A percentile compares a stretch with the other conserved stretches of the same genome.
Evolutionary conservation across 2,113 vertebrate species (phyloP).

Genomic region (Sapajus apella): DNA sequence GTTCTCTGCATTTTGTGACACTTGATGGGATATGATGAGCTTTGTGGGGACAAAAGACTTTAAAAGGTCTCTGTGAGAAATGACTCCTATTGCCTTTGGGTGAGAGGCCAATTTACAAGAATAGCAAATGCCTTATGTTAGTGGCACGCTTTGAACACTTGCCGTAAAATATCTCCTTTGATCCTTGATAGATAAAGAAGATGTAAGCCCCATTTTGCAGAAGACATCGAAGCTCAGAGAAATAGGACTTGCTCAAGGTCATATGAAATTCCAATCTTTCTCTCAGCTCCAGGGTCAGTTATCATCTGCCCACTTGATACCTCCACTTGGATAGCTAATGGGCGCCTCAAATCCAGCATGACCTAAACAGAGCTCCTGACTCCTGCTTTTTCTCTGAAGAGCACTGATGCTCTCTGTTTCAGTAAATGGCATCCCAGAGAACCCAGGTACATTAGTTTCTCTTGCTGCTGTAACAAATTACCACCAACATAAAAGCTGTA

Average conservation of each 20-base stretch:
- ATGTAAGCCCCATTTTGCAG: background rate
- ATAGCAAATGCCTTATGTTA: slow-evolving; percentile 28
- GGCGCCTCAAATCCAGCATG: background rate
- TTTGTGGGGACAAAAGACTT: slow-evolving; percentile 7
- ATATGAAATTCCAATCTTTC: background rate
- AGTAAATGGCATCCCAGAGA: background rate
- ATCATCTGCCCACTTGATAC: background rate
- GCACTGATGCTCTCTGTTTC: background rate
- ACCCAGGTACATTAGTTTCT: background rate
- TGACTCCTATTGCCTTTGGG: background rate
- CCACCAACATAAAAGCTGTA: background rate
- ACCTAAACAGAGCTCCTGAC: background rate
- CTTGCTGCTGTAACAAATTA: background rate
- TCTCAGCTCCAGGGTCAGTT: background rate
- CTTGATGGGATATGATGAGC: background rate
- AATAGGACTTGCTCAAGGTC: slow-evolving; percentile 8
- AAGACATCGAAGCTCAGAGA: background rate
- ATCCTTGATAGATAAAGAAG: slow-evolving; percentile 19
- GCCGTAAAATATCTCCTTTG: background rate
- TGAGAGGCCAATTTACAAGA: background rate
- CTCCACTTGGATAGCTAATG: background rate
- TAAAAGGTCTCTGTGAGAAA: slow-evolving; percentile 29
- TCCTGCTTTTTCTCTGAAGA: background rate
- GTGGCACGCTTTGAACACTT: background rate
- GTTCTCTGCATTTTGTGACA: background rate